A percentile compares a stretch with the other conserved stretches of the same genome.
These are phyloP conservation scores for Procambarus clarkii DNA, from an alignment of 1,140 invertebrate species.

Conservation along the genomic window DNA sequence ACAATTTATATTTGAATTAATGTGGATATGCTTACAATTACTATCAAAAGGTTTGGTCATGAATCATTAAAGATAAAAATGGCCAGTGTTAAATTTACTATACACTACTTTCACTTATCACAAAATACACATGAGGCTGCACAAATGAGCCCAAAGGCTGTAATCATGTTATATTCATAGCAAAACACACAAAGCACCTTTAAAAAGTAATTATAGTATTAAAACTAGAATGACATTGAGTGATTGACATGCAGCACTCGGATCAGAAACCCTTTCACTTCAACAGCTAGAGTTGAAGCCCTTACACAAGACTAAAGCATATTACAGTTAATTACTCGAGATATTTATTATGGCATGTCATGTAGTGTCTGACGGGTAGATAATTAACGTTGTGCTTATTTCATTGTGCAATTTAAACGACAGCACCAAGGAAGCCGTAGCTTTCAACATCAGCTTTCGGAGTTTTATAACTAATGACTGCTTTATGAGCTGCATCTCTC, in stretches of 20 bases:
- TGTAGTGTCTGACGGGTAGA: background rate
- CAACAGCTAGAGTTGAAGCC: background rate
- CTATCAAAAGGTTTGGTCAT: background rate
- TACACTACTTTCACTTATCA: background rate
- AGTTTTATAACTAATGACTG: too few species aligned
- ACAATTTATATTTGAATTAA: background rate
- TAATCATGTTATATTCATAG: background rate
- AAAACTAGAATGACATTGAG: background rate
- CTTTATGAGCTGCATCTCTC: background rate
- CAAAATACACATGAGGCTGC: background rate
- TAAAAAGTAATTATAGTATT: background rate
- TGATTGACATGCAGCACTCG: background rate
- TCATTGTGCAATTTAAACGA: constrained; percentile 7
- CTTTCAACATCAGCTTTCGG: background rate
- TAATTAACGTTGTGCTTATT: constrained; percentile 8
- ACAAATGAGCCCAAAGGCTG: background rate
- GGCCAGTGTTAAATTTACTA: background rate
- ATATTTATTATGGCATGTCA: background rate
- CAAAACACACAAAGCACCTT: constrained; percentile 11
- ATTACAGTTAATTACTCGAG: background rate
- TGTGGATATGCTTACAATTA: background rate
- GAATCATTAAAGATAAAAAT: background rate
- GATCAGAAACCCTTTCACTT: background rate
- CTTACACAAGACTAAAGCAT: background rate
- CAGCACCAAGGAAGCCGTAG: constrained; percentile 17